These are phyloP conservation scores for Ennomos fuscantarius DNA, from an alignment of 2,888 invertebrate species.

Conservation along the genomic window DNA sequence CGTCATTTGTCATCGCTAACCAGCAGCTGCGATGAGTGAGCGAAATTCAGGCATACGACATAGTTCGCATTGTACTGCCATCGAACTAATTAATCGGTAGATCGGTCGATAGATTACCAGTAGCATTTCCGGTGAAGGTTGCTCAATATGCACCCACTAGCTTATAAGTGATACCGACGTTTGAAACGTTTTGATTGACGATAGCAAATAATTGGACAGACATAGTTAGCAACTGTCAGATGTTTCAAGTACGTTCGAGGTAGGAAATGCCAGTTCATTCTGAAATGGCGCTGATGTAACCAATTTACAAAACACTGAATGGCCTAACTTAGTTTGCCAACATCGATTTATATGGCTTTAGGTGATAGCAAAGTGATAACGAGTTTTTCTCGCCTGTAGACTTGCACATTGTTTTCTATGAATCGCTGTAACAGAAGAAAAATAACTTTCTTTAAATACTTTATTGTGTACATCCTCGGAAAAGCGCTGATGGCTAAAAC, in stretches of 20 bases:
- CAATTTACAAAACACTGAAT: too few species aligned
- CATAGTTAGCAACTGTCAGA: constrained; percentile 40
- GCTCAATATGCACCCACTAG: constrained; percentile 74
- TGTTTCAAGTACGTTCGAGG: constrained; percentile 13
- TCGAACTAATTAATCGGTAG: constrained; percentile 82
- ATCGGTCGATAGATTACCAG: constrained; percentile 78
- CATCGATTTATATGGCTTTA: too few species aligned
- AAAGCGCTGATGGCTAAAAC: too few species aligned
- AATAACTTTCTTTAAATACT: too few species aligned
- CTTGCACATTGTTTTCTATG: too few species aligned
- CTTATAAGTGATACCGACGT: constrained; percentile 56
- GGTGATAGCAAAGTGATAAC: too few species aligned
- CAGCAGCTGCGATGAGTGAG: constrained; percentile 79
- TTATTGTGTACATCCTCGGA: too few species aligned
- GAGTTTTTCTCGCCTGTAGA: too few species aligned
- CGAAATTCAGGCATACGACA: constrained; percentile 74
- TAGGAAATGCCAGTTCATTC: background rate
- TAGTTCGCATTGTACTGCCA: constrained; percentile 77
- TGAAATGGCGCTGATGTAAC: background rate
- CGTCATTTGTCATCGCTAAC: constrained; percentile 63
- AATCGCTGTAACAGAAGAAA: too few species aligned
- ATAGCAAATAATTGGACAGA: constrained; percentile 66
- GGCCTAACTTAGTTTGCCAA: too few species aligned
- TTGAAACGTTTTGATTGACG: constrained; percentile 74
- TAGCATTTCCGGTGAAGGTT: constrained; percentile 82